Evolutionary conservation across 2,888 invertebrate species (phyloP).

Genomic region (Hydrotaea cyrtoneurina): DNA sequence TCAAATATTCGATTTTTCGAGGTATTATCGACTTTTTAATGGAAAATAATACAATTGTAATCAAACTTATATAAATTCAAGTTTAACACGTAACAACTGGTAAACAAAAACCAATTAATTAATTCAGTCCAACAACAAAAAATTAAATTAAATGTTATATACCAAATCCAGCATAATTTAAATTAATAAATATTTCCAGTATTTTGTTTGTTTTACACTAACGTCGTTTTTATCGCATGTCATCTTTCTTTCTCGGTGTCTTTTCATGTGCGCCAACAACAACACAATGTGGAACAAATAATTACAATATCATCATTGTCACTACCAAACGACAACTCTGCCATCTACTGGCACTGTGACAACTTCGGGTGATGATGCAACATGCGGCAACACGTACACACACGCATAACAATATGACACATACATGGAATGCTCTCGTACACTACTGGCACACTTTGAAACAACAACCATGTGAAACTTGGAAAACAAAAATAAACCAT

Average conservation of each 20-base stretch:
- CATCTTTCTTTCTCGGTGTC: too few relatives aligned
- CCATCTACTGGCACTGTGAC: neutral
- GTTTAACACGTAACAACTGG: too few relatives aligned
- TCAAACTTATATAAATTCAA: too few relatives aligned
- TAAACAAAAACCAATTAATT: too few relatives aligned
- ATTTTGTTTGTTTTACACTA: slow-evolving; percentile 13
- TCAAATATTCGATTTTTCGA: too few relatives aligned
- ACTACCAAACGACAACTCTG: neutral
- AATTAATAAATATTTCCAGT: slow-evolving; percentile 27
- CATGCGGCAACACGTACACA: neutral
- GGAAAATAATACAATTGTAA: too few relatives aligned
- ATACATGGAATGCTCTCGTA: too few relatives aligned
- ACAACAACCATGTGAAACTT: neutral
- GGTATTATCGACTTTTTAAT: too few relatives aligned
- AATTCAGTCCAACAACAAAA: too few relatives aligned
- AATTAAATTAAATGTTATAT: too few relatives aligned
- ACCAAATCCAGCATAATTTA: neutral
- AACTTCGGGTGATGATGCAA: neutral
- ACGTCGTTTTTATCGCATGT: neutral
- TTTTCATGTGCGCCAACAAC: neutral
- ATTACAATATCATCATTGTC: slow-evolving; percentile 49
- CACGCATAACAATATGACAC: too few relatives aligned
- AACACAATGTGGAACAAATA: slow-evolving; percentile 35
- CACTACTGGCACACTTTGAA: slow-evolving; percentile 4
- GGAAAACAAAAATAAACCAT: slow-evolving; percentile 26